Evolutionary conservation across 2,113 vertebrate species (phyloP).

Genomic region (Cygnus atratus): DNA sequence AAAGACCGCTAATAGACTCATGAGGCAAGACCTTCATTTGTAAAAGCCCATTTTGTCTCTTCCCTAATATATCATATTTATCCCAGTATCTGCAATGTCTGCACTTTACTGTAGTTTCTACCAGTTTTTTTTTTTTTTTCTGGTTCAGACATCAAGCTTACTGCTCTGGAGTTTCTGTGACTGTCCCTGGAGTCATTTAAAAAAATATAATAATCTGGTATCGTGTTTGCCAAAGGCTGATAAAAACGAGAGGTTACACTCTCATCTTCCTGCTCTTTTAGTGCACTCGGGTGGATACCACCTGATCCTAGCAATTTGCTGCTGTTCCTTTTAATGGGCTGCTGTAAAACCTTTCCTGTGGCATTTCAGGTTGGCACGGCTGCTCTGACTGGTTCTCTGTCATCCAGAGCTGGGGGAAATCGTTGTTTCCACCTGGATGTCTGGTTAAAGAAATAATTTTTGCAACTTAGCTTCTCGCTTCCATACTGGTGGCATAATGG

Average conservation of each 20-base stretch:
- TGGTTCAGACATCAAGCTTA: neutral
- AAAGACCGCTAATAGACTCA: neutral
- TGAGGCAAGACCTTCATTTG: neutral
- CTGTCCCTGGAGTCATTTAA: neutral
- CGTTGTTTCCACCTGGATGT: neutral
- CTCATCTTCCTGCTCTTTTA: neutral
- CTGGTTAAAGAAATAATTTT: neutral
- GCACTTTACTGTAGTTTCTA: neutral
- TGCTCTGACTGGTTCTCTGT: neutral
- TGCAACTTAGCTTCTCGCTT: neutral
- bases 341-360: neutral
- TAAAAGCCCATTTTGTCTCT: neutral
- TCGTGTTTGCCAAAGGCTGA: neutral
- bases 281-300: neutral
- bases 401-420: neutral
- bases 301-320: neutral
- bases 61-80: neutral
- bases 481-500: neutral
- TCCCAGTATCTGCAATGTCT: neutral
- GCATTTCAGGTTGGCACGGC: neutral
- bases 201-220: neutral
- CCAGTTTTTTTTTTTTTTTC: neutral
- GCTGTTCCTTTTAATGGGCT: neutral
- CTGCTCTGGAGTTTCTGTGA: neutral
- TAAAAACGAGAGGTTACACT: neutral